Percentiles rank a stretch among this genome's conserved stretches.
Evolutionary conservation across 2,797 vertebrate species (phyloP).

Genomic region (Harpagifer antarcticus): DNA sequence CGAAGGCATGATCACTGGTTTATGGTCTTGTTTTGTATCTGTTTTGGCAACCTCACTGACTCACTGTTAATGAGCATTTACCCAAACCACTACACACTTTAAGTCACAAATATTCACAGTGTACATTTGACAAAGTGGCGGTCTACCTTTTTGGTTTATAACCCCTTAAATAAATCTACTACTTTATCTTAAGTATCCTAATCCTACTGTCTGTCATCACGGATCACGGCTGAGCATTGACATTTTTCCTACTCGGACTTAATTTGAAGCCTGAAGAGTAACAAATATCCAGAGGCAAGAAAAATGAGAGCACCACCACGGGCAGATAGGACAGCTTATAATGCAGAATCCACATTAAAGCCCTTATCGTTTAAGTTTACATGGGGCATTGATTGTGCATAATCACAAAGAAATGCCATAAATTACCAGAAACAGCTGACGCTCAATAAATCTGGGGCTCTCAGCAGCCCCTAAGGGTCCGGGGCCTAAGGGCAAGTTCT

Average conservation of each 20-base stretch:
- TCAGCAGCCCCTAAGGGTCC: neutral
- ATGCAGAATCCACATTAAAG: neutral
- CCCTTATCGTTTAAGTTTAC: neutral
- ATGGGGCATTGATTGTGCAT: conserved; percentile 1
- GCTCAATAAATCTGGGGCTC: neutral
- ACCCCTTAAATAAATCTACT: too few species aligned
- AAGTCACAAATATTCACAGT: too few species aligned
- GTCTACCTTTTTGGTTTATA: too few species aligned
- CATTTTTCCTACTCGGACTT: neutral
- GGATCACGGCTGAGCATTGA: neutral
- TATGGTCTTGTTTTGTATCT: neutral
- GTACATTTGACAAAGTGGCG: too few species aligned
- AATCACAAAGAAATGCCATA: neutral
- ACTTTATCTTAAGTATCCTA: too few species aligned
- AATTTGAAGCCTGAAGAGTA: neutral
- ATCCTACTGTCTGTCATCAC: too few species aligned
- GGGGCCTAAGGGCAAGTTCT: conserved; percentile 17
- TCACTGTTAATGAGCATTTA: too few species aligned
- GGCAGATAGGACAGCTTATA: neutral
- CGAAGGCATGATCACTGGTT: neutral
- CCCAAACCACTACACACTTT: too few species aligned
- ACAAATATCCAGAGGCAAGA: neutral
- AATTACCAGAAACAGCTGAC: conserved; percentile 3
- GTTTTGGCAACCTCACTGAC: neutral
- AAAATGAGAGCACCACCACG: neutral